A percentile compares a stretch with the other conserved stretches of the same genome.
These are phyloP conservation scores for Rhizoglyphus robini DNA, from an alignment of 1,140 invertebrate species.

Conservation along the genomic window DNA sequence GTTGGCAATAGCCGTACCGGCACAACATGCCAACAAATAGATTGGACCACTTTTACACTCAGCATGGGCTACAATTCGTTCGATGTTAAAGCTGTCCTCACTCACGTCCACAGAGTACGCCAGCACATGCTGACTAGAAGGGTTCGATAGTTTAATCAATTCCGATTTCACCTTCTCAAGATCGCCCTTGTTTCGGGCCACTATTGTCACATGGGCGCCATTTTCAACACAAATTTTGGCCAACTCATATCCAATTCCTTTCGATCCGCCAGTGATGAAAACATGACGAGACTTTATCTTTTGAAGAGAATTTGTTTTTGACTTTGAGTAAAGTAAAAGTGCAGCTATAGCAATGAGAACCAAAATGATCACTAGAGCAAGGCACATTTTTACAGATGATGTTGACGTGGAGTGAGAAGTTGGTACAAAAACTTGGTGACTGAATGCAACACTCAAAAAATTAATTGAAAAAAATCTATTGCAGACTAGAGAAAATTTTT, in stretches of 20 bases:
- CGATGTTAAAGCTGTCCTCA: background rate
- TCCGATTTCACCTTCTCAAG: conserved; percentile 47
- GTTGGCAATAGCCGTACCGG: conserved; percentile 50
- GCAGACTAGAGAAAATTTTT: no score
- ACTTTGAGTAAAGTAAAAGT: no score
- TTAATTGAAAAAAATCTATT: no score
- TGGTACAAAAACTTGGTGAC: no score
- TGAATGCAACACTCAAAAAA: no score
- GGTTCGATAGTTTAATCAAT: conserved; percentile 33
- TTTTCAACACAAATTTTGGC: conserved; percentile 56
- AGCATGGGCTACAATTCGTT: conserved; percentile 31
- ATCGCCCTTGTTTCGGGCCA: conserved; percentile 57
- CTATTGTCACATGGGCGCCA: conserved; percentile 75
- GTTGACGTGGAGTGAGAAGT: no score
- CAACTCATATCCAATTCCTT: conserved; percentile 77
- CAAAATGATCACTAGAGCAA: no score
- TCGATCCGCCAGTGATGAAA: conserved; percentile 77
- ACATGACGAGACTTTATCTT: conserved; percentile 20
- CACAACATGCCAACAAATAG: conserved; percentile 80
- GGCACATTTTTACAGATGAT: no score
- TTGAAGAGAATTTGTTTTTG: no score
- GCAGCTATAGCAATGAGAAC: no score
- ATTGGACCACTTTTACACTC: conserved; percentile 55
- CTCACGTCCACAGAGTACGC: conserved; percentile 35
- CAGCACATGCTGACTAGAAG: conserved; percentile 46